Evolutionary conservation across 2,797 vertebrate genomes (phyloP).

Genomic region (Pitangus sulphuratus): DNA sequence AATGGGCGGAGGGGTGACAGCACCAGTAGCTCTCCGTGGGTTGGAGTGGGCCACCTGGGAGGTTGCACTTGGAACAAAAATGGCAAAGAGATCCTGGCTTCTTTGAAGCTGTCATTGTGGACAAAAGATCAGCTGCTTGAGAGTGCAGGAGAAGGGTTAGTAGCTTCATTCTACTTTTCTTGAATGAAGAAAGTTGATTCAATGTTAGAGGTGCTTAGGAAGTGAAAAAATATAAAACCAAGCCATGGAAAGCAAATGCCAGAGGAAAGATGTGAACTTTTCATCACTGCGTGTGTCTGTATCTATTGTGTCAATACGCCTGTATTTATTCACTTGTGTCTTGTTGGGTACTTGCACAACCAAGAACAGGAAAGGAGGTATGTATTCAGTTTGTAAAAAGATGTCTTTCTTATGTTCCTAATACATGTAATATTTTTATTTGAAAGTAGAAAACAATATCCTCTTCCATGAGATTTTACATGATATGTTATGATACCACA

Average conservation of each 20-base stretch:
- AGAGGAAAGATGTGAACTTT: neutral
- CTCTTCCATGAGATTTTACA: neutral
- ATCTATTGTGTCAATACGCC: neutral
- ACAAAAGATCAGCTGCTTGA: neutral
- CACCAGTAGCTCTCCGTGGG: neutral
- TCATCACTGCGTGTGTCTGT: neutral
- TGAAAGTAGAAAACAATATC: neutral
- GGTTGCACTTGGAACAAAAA: neutral
- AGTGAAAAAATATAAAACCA: neutral
- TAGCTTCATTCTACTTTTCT: neutral
- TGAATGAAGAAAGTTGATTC: neutral
- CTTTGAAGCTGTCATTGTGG: neutral
- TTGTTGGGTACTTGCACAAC: neutral
- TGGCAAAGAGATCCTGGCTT: neutral
- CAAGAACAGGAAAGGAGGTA: neutral
- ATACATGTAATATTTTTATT: neutral
- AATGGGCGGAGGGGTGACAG: neutral
- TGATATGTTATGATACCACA: neutral
- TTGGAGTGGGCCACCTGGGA: neutral
- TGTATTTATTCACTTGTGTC: neutral
- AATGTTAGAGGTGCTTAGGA: neutral
- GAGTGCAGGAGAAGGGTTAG: neutral
- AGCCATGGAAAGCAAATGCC: neutral
- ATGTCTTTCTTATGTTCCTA: neutral
- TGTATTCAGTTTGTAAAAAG: neutral